Base-by-base conservation (phyloP, 2,888 invertebrate species). In the Drosophila subquinaria region DNA sequence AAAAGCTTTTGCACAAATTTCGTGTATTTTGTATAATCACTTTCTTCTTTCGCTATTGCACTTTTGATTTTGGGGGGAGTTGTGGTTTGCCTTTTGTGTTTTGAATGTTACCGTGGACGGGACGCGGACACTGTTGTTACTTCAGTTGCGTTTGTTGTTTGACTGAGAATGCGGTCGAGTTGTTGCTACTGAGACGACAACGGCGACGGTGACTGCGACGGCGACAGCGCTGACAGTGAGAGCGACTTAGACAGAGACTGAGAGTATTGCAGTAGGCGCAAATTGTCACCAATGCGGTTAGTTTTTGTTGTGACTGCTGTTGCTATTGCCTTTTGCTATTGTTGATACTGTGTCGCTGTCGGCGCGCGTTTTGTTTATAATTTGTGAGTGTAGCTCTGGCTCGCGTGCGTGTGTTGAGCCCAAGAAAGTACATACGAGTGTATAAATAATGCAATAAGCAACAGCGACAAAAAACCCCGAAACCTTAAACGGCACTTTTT, bases 61-160 rank as follows among this genome's bases (percentile, higher is more conserved):
- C 50, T 67, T 65, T 53, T 43, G 38, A 45, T 40, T 56, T 11
- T 13, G 33, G 53, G 33, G 17, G 61, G 60, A 57, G 56, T 64
- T 65, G 61, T 35, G 27, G 30, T 30, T 30, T 30, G 30, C 45
- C 42, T 27, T 35, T 13, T 52, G 27, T 53, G 27, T 48, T 42
- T 63, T 30, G 30, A 51, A 56, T 43, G 57, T 45, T 70, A 43
- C 35, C 56, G 66, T 74, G 36, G 71, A 68, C 65, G 70, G 62
- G 57, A 69, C 77, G 81, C 82, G 77, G 73, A 78, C 63, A 72
- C 59, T 64, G 79, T 82, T 84, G 84, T 84, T 82, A 86, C 84
- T 84, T 85, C 87, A 81, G 68, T 87, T 87, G 82, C 82, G 86
- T 75, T 83, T 85, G 87, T 80, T 82, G 84, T 83, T 86, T 84